Evolutionary conservation across 2,113 vertebrate genomes (phyloP), one percentile per base, ranked within the genome.

Genomic region (Mormoops blainvillei): DNA sequence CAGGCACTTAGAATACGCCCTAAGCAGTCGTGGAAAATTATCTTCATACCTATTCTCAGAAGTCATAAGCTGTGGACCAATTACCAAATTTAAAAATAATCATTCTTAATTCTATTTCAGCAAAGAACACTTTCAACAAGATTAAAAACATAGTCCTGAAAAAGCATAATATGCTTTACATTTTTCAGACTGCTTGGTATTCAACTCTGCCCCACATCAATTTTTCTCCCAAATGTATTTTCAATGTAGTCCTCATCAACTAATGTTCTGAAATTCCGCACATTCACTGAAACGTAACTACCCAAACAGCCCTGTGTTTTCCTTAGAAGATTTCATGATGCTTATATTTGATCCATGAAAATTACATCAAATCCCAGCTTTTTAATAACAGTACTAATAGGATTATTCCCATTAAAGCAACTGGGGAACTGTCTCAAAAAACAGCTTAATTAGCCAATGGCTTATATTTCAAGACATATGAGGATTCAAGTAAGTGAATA

Each of bases 351-450:
- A 70, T 28, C 82, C 58, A 67, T 12, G 19, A 92, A 91, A 92
- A 7, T 26, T 82, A 19, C 5, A 70, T 84, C 90, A 78, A 89
- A 84, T 83, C 36, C 31, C n/a, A 89, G 52, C 70, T 84, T 89
- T 76, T 89, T 11, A 93, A 78, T 63, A 71, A 78, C 36, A 70
- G 36, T 50, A 67, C 22, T 77, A 77, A 63, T 2, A 43, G 78
- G 70, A 78, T 78, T 95, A 77, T 78, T 78, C 52, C 70, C 90
- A 88, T 26, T 63, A 84, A 77, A 89, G 77, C 88, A 76, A 92
- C n/a, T 0, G 24, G 33, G 41, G 10, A 77, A 58, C 43, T 71
- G 36, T 52, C 50, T 84, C 78, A 89, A 8, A 33, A 61, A 95
- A 84, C n/a, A 70, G 68, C 18, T 89, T 63, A 92, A 68, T 83